Percentiles rank a stretch among this genome's conserved stretches.
Conservation (phyloP, 2,797 vertebrate species). For the Zalophus californianus region DNA sequence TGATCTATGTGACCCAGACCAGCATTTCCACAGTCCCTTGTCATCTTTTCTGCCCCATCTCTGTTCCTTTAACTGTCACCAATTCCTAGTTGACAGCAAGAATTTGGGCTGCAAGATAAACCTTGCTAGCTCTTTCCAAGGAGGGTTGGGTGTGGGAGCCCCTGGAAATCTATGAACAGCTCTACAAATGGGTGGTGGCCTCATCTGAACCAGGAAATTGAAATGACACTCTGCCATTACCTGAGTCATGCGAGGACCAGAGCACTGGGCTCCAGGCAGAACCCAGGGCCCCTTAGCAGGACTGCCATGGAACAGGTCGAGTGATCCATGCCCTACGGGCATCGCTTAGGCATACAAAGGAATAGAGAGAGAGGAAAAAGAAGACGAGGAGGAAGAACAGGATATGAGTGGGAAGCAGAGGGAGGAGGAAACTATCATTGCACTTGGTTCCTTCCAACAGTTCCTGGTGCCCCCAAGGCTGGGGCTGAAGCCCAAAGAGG, state of each 20-base stretch:
- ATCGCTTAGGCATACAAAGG: neutral
- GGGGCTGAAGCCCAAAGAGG: neutral
- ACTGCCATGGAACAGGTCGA: fast-evolving
- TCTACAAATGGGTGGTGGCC: fast-evolving
- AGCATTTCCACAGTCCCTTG: neutral
- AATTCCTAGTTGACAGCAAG: neutral
- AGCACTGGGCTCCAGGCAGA: neutral
- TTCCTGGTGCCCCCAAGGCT: neutral
- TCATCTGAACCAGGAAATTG: neutral
- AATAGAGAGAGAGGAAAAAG: fast-evolving
- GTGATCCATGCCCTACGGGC: neutral
- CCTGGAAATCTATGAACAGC: neutral
- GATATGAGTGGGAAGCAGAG: neutral
- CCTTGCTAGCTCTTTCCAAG: neutral
- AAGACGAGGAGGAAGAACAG: neutral
- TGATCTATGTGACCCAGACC: fast-evolving
- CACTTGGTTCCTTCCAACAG: neutral
- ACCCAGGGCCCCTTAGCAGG: neutral
- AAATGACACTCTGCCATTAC: fast-evolving
- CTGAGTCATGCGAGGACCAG: fast-evolving
- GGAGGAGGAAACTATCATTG: neutral
- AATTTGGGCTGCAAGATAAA: neutral
- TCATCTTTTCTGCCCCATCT: neutral
- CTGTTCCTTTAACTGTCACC: neutral
- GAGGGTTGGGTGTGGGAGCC: neutral